A percentile compares a stretch with the other conserved stretches of the same genome.
Conservation (phyloP, 2,888 invertebrate genomes). For the Sarcophaga carnaria region DNA sequence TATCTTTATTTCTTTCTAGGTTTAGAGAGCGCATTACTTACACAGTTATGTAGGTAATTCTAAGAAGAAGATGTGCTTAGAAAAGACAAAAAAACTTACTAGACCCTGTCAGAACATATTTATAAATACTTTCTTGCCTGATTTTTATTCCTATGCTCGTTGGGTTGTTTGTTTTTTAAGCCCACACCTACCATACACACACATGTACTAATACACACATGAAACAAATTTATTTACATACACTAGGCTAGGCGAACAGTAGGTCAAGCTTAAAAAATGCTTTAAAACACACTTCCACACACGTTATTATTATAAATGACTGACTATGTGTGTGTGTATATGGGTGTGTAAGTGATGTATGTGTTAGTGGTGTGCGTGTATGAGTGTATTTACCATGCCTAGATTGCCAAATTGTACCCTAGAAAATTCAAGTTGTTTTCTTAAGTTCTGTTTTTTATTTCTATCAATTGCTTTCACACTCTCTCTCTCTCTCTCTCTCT, state of each 20-base stretch:
- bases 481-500: background rate
- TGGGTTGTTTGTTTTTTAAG: background rate
- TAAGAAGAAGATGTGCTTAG: too few relatives aligned
- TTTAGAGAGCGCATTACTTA: too few relatives aligned
- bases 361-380: background rate
- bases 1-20: too few relatives aligned
- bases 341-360: too few relatives aligned
- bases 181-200: background rate
- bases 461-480: background rate
- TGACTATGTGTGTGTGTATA: too few relatives aligned
- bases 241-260: background rate
- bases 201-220: background rate
- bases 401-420: constrained; percentile 56
- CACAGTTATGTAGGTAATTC: too few relatives aligned
- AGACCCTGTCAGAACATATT: background rate
- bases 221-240: background rate
- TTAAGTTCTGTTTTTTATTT: constrained; percentile 33
- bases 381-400: background rate
- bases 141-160: too few relatives aligned
- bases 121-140: constrained; percentile 18
- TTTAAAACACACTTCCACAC: too few relatives aligned
- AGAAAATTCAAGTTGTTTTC: constrained; percentile 46
- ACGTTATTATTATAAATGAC: too few relatives aligned
- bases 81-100: background rate
- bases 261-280: constrained; percentile 50